A percentile compares a stretch with the other conserved stretches of the same genome.
These are phyloP conservation scores for Myrmecophaga tridactyla DNA, from an alignment of 2,113 vertebrate species.

Conservation along the genomic window DNA sequence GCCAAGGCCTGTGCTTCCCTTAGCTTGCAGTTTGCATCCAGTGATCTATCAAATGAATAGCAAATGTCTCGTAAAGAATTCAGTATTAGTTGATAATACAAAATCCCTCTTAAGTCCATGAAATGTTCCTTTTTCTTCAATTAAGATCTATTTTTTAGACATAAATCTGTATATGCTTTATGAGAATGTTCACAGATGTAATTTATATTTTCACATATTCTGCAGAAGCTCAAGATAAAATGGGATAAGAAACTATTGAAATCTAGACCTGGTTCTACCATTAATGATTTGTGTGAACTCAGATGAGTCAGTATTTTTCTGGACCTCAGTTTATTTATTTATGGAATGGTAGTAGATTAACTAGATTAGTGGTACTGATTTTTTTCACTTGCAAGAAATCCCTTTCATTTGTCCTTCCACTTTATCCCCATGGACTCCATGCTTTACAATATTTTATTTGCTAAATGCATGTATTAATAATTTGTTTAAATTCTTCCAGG, in stretches of 20 bases:
- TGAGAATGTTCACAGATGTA: background rate
- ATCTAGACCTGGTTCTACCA: background rate
- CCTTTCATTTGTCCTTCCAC: constrained; percentile 4
- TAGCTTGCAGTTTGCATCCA: background rate
- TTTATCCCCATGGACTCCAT: background rate
- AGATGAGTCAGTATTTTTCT: background rate
- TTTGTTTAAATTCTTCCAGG: background rate
- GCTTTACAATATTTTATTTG: constrained; percentile 14
- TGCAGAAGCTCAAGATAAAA: background rate
- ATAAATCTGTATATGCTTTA: background rate
- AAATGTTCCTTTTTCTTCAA: background rate
- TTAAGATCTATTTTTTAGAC: background rate
- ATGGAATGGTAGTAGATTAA: background rate
- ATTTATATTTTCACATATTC: constrained; percentile 3
- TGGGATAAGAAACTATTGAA: background rate
- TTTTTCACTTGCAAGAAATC: background rate
- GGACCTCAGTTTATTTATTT: background rate
- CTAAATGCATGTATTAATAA: background rate
- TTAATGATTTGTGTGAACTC: background rate
- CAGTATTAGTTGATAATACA: background rate
- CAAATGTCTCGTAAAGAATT: background rate
- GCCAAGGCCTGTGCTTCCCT: background rate
- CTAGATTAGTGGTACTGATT: background rate
- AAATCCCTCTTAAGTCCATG: background rate
- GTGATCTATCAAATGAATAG: background rate